phyloP scores from a whole-genome alignment of 2,113 vertebrate genomes.

The Propithecus coquereli region DNA sequence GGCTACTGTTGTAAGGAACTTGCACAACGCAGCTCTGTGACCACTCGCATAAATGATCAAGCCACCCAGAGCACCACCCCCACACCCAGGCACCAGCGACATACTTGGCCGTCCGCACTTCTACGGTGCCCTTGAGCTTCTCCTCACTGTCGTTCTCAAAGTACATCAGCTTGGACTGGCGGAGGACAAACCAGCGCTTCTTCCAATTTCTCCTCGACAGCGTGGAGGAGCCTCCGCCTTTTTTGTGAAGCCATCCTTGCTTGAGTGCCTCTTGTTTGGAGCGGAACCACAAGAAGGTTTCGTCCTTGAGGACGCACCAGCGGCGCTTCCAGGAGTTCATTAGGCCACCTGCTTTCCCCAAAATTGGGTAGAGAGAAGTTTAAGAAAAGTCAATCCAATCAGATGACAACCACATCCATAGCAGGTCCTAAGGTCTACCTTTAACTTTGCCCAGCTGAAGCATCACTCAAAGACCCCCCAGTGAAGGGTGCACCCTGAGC shows the following conservation, averaged over 20 bases:
- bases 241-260: slow-evolving; percentile 98
- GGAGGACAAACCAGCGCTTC: slow-evolving; percentile 97
- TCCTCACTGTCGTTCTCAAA: slow-evolving; percentile 97
- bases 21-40: fast-evolving
- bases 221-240: slow-evolving; percentile 95
- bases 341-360: slow-evolving; percentile 88
- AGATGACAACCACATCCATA: fast-evolving
- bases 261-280: slow-evolving; percentile 98
- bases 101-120: slow-evolving; percentile 93
- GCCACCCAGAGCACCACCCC: neutral
- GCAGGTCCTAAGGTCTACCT: neutral
- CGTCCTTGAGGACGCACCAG: slow-evolving; percentile 98
- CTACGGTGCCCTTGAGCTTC: slow-evolving; percentile 93
- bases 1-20: neutral
- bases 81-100: slow-evolving; percentile 25
- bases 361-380: neutral
- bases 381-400: neutral
- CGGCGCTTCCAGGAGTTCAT: slow-evolving; percentile 97
- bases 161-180: slow-evolving; percentile 96
- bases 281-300: slow-evolving; percentile 98
- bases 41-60: fast-evolving
- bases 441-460: neutral
- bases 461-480: neutral
- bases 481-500: fast-evolving
- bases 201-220: slow-evolving; percentile 98